These are phyloP conservation scores for Ondatra zibethicus DNA, from an alignment of 2,113 vertebrate species.

Conservation along the genomic window DNA sequence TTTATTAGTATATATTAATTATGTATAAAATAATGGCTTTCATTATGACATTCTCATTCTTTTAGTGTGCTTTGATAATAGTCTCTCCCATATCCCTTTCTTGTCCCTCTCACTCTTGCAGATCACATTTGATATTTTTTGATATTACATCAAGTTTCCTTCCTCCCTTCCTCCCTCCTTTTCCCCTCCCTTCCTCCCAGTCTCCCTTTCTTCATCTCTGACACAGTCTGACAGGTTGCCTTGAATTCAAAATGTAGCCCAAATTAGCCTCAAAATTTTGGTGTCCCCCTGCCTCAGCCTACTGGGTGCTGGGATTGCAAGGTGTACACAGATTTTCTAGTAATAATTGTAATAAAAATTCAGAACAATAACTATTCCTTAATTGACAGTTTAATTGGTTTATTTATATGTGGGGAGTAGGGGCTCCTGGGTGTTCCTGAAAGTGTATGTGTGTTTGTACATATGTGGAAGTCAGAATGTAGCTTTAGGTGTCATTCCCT, in stretches of 20 bases:
- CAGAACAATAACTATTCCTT: background rate
- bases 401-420: background rate
- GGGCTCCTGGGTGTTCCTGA: background rate
- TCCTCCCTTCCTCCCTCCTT: background rate
- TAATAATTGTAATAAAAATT: conserved; percentile 8
- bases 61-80: background rate
- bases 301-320: background rate
- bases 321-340: background rate
- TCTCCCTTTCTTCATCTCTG: background rate
- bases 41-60: background rate
- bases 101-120: background rate
- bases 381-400: background rate
- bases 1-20: background rate
- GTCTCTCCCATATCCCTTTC: background rate
- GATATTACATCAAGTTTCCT: background rate
- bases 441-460: too few species aligned
- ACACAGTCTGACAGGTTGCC: background rate
- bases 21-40: background rate
- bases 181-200: too few species aligned
- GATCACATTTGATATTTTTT: background rate
- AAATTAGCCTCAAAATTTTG: background rate
- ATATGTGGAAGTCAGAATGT: background rate
- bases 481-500: background rate
- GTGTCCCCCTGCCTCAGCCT: background rate
- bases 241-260: background rate